phyloP scores from a whole-genome alignment of 2,888 invertebrate species.

The Temnothorax rugatulus region DNA sequence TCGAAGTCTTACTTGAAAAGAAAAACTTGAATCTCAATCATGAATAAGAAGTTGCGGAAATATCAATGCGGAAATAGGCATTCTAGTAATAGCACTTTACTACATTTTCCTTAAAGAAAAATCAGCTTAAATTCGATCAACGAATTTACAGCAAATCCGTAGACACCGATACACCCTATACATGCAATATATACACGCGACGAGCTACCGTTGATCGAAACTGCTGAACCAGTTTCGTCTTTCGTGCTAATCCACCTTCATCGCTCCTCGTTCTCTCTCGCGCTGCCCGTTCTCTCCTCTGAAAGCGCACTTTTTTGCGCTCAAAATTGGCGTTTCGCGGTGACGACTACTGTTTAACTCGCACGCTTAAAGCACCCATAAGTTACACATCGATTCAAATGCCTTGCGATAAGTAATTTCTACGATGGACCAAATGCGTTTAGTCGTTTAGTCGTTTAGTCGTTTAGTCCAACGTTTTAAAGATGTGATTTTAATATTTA shows the following conservation, averaged over 20 bases:
- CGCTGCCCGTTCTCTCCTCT: constrained; percentile 22
- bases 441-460: too few relatives aligned
- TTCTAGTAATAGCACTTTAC: not conserved
- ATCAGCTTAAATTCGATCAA: not conserved
- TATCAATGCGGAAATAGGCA: not conserved
- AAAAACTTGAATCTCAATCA: not conserved
- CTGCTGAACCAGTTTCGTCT: constrained; percentile 81
- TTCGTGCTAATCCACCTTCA: constrained; percentile 76
- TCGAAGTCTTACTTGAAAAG: not conserved
- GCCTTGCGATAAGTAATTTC: not conserved
- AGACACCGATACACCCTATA: constrained; percentile 37
- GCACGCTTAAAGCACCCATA: constrained; percentile 6
- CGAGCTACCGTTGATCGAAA: constrained; percentile 76
- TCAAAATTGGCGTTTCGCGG: constrained; percentile 52
- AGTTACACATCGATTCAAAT: not conserved
- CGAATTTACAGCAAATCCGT: not conserved
- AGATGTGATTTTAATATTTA: not conserved
- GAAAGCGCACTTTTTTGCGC: constrained; percentile 62
- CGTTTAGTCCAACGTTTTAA: not conserved
- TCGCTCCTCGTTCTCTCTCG: constrained; percentile 16
- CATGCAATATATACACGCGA: constrained; percentile 42
- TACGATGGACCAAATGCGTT: not conserved
- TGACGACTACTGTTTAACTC: constrained; percentile 41
- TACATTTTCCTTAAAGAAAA: not conserved
- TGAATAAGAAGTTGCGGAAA: not conserved